These are phyloP conservation scores for Typhlichthys eigenmanni DNA, from an alignment of 2,797 vertebrate species.

Conservation along the genomic window DNA sequence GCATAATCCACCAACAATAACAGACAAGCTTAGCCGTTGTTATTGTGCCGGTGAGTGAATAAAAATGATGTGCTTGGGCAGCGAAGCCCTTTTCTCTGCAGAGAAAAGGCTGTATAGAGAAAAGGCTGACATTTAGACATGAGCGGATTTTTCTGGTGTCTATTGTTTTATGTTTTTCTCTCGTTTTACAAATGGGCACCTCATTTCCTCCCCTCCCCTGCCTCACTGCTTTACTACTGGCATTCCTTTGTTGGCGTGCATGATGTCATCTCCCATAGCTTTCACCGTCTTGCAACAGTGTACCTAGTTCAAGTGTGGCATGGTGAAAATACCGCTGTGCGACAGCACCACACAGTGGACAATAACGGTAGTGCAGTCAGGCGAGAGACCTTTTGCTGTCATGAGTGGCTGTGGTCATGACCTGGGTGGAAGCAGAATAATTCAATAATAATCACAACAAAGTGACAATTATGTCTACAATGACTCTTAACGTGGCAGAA, in stretches of 20 bases:
- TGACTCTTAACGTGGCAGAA: constrained; percentile 34
- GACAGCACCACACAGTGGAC: constrained; percentile 60
- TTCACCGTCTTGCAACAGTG: constrained; percentile 14
- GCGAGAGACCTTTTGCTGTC: not conserved
- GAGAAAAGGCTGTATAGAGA: not conserved
- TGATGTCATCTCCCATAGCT: constrained; percentile 50
- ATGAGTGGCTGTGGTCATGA: constrained; percentile 25
- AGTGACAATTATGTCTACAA: constrained; percentile 44
- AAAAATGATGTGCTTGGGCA: not conserved
- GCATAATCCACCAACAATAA: constrained; percentile 13
- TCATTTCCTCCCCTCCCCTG: not conserved
- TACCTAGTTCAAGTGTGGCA: not conserved
- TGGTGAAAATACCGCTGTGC: constrained; percentile 10
- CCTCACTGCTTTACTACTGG: not conserved
- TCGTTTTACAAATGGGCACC: not conserved
- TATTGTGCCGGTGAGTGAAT: not conserved
- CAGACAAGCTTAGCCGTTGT: constrained; percentile 4
- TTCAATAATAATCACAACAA: constrained; percentile 39
- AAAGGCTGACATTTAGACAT: too few relatives aligned
- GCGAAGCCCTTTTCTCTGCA: not conserved
- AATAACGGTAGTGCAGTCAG: constrained; percentile 20
- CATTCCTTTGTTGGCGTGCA: constrained; percentile 15
- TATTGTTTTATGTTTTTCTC: not conserved
- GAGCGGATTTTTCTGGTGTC: too few relatives aligned
- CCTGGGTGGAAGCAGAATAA: constrained; percentile 32